A percentile compares a stretch with the other conserved stretches of the same genome.
These are phyloP conservation scores for Samia ricini DNA, from an alignment of 1,140 invertebrate genomes.

Conservation along the genomic window DNA sequence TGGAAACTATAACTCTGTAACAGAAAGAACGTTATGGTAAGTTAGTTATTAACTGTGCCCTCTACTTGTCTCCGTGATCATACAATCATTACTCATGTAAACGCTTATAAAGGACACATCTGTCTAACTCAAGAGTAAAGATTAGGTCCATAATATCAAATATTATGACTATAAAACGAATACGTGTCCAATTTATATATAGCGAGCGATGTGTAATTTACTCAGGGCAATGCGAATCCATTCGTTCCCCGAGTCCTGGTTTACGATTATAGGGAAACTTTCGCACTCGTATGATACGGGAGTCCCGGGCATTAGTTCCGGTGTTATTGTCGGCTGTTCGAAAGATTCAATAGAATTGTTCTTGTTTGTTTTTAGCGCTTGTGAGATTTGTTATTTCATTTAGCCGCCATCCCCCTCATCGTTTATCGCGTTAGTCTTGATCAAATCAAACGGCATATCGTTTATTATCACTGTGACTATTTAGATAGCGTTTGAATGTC, in stretches of 20 bases:
- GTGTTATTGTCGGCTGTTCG: not conserved
- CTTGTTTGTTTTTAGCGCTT: not conserved
- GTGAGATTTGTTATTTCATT: not conserved
- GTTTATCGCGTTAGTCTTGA: not conserved
- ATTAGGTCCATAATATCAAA: not conserved
- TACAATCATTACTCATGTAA: too few relatives aligned
- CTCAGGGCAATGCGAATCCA: not conserved
- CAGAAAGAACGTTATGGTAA: too few relatives aligned
- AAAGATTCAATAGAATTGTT: not conserved
- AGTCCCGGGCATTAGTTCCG: not conserved
- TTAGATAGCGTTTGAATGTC: too few relatives aligned
- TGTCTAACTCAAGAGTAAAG: too few relatives aligned
- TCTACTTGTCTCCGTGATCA: too few relatives aligned
- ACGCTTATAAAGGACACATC: too few relatives aligned
- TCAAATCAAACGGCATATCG: not conserved
- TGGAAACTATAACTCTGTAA: too few relatives aligned
- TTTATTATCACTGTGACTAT: too few relatives aligned
- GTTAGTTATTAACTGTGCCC: too few relatives aligned
- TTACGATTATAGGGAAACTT: slow-evolving; percentile 6
- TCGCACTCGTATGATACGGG: not conserved
- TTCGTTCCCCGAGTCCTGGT: not conserved
- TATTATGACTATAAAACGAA: not conserved
- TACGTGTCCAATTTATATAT: not conserved
- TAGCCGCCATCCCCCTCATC: not conserved
- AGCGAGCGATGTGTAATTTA: not conserved